These are phyloP conservation scores for Aramus guarauna DNA, from an alignment of 2,113 vertebrate genomes.

Conservation along the genomic window DNA sequence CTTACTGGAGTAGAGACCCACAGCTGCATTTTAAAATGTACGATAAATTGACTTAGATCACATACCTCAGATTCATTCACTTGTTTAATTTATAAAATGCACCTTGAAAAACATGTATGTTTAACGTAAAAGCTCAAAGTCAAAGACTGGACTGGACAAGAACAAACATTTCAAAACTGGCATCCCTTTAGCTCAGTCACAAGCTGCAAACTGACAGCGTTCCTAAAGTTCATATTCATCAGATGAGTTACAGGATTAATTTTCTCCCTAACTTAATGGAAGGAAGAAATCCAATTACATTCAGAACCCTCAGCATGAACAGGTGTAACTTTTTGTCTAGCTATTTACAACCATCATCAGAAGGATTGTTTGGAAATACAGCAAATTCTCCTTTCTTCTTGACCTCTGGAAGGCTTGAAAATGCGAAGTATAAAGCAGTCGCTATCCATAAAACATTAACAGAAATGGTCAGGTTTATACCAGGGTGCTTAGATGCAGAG, in stretches of 20 bases:
- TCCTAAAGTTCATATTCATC: not conserved
- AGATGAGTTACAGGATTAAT: not conserved
- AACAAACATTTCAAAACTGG: not conserved
- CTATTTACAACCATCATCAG: not conserved
- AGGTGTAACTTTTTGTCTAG: not conserved
- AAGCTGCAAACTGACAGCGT: not conserved
- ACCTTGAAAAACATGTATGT: not conserved
- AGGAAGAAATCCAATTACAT: not conserved
- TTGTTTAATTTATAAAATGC: slow-evolving; percentile 7
- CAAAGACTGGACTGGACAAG: not conserved
- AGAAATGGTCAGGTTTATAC: not conserved
- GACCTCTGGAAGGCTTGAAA: not conserved
- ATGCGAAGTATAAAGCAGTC: not conserved
- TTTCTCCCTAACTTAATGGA: not conserved
- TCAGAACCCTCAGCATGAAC: not conserved
- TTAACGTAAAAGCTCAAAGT: not conserved
- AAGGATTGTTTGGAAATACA: not conserved
- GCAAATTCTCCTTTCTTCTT: not conserved
- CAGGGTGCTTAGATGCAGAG: not conserved
- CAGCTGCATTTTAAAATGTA: not conserved
- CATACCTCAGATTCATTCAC: not conserved
- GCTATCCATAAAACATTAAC: not conserved
- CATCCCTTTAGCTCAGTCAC: not conserved
- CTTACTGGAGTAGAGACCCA: not conserved
- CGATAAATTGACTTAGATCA: not conserved